Percentiles rank a stretch among this genome's conserved stretches.
Evolutionary conservation across 2,113 vertebrate species (phyloP).

Genomic region (Lagopus muta): DNA sequence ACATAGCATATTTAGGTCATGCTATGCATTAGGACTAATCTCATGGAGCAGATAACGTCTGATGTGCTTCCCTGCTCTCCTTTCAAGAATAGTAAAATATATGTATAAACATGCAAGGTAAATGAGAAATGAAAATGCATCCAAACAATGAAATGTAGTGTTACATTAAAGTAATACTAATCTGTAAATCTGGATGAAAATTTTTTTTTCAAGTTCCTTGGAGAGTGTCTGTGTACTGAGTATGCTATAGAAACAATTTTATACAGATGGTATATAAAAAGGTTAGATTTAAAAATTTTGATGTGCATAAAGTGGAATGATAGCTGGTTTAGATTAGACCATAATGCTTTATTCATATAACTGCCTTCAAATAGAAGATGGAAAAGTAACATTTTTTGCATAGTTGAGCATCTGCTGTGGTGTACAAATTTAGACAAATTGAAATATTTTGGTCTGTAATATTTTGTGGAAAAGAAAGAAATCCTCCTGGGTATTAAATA

Average conservation of each 20-base stretch:
- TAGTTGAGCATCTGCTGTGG: constrained; percentile 27
- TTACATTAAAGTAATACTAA: neutral
- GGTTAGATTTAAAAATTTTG: neutral
- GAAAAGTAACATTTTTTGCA: neutral
- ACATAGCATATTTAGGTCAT: constrained; percentile 37
- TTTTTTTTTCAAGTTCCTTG: neutral
- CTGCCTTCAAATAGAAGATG: neutral
- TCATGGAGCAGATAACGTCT: neutral
- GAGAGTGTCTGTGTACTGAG: neutral
- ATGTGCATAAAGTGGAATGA: neutral
- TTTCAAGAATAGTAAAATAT: neutral
- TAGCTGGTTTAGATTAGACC: neutral
- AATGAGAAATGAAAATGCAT: constrained; percentile 2
- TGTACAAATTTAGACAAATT: constrained; percentile 47
- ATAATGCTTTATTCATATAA: neutral
- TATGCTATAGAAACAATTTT: neutral
- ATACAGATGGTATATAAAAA: neutral
- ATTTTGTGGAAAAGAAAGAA: constrained; percentile 40
- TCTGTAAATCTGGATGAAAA: neutral
- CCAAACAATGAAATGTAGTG: neutral
- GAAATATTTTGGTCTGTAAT: constrained; percentile 22
- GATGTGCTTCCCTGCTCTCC: neutral
- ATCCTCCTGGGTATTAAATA: constrained; percentile 51
- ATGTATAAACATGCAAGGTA: neutral
- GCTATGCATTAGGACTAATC: constrained; percentile 3